Evolutionary conservation across 1,140 invertebrate genomes (phyloP).

Genomic region (Lordiphosa stackelbergi): DNA sequence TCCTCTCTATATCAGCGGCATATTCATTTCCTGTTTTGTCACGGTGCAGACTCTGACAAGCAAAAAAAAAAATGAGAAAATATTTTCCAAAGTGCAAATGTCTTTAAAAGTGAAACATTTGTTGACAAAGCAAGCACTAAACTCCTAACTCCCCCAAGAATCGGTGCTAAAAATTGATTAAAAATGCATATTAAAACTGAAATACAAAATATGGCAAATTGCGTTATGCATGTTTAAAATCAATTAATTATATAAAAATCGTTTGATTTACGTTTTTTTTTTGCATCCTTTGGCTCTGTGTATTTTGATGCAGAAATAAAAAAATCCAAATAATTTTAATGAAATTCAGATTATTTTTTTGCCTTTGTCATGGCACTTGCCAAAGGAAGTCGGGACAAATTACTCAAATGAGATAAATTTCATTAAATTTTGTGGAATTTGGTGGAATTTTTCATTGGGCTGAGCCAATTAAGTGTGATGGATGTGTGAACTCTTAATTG

Average conservation of each 20-base stretch:
- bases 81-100: conserved; percentile 19
- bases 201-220: conserved; percentile 39
- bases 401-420: conserved; percentile 49
- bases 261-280: conserved; percentile 28
- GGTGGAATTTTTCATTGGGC: conserved; percentile 35
- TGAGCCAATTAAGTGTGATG: conserved; percentile 39
- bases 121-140: conserved; percentile 5
- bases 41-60: conserved; percentile 29
- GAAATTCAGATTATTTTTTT: conserved; percentile 24
- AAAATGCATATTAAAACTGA: conserved; percentile 24
- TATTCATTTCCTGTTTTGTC: conserved; percentile 60
- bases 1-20: conserved; percentile 29
- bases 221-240: conserved; percentile 55
- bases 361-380: conserved; percentile 9
- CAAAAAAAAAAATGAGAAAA: conserved; percentile 17
- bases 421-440: conserved; percentile 49
- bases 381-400: conserved; percentile 31
- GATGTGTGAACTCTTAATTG: conserved; percentile 2
- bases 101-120: conserved; percentile 27
- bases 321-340: conserved; percentile 43
- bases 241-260: conserved; percentile 53
- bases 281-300: conserved; percentile 4
- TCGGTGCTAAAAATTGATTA: conserved; percentile 6
- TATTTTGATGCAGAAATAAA: conserved; percentile 2
- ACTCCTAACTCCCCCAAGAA: conserved; percentile 9